phyloP scores from a whole-genome alignment of 2,888 invertebrate species.

The Glyphotaelius pellucidus region DNA sequence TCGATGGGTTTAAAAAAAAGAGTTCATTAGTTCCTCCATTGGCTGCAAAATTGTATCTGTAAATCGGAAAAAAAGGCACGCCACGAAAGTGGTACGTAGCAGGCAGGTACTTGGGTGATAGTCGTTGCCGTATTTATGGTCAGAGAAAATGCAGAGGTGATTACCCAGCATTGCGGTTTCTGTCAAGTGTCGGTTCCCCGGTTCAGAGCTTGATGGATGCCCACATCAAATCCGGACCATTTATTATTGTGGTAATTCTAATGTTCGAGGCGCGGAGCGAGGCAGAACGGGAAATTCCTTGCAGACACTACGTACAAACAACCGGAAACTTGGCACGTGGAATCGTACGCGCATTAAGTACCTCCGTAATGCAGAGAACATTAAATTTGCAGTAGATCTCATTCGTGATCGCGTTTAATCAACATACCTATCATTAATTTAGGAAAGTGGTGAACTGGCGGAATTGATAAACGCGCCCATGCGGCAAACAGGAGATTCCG shows the following conservation, averaged over 20 bases:
- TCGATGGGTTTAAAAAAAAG: too few species aligned
- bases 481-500: not conserved
- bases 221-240: conserved; percentile 41
- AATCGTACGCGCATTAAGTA: not conserved
- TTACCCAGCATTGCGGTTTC: conserved; percentile 48
- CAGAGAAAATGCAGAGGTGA: conserved; percentile 24
- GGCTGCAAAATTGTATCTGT: not conserved
- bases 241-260: conserved; percentile 47
- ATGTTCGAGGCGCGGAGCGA: conserved; percentile 29
- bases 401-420: not conserved
- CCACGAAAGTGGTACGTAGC: not conserved
- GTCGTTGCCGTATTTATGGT: conserved; percentile 29
- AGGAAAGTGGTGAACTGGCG: not conserved
- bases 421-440: not conserved
- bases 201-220: conserved; percentile 50
- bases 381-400: not conserved
- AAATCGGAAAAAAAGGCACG: not conserved
- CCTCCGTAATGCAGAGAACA: not conserved
- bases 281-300: conserved; percentile 48
- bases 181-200: conserved; percentile 42
- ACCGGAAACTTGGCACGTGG: conserved; percentile 34
- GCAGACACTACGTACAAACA: not conserved
- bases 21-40: not conserved
- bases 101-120: not conserved
- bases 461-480: not conserved